Percentiles rank a stretch among this genome's conserved stretches.
Evolutionary conservation across 2,888 invertebrate genomes (phyloP).

Genomic region (Parthenolecanium corni): DNA sequence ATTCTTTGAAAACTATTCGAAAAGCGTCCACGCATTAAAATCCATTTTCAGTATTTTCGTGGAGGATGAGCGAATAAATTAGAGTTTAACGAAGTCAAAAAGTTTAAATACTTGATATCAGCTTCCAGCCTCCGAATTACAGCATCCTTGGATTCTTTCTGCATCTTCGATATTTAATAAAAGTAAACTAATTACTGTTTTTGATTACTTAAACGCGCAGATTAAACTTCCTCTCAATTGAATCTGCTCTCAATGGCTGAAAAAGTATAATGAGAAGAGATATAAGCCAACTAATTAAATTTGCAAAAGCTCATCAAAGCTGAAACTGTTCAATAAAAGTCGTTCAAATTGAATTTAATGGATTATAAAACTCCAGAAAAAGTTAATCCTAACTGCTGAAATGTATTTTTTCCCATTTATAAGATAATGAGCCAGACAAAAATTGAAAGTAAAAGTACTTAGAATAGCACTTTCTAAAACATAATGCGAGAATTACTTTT

Average conservation of each 20-base stretch:
- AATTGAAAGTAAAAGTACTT: no score
- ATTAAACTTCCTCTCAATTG: slow-evolving; percentile 10
- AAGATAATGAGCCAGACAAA: no score
- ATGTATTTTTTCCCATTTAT: no score
- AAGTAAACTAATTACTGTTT: slow-evolving; percentile 13
- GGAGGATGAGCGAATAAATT: background rate
- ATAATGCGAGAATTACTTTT: no score
- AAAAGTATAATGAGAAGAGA: no score
- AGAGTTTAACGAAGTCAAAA: background rate
- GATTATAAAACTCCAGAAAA: no score
- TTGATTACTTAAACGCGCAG: slow-evolving; percentile 7
- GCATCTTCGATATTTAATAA: slow-evolving; percentile 15
- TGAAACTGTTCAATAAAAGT: no score
- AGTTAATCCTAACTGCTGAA: no score
- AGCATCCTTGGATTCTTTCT: background rate
- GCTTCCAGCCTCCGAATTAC: background rate
- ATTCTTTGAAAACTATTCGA: slow-evolving; percentile 20
- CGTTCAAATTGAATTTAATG: no score
- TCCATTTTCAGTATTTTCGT: background rate
- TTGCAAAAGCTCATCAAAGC: no score
- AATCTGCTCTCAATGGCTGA: background rate
- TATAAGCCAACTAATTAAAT: no score
- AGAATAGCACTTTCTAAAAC: no score
- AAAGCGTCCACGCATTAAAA: slow-evolving; percentile 23
- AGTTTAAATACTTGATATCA: background rate